Evolutionary conservation across 2,113 vertebrate genomes (phyloP), one percentile per base, ranked within the genome.

Genomic region (Phoenicopterus ruber): DNA sequence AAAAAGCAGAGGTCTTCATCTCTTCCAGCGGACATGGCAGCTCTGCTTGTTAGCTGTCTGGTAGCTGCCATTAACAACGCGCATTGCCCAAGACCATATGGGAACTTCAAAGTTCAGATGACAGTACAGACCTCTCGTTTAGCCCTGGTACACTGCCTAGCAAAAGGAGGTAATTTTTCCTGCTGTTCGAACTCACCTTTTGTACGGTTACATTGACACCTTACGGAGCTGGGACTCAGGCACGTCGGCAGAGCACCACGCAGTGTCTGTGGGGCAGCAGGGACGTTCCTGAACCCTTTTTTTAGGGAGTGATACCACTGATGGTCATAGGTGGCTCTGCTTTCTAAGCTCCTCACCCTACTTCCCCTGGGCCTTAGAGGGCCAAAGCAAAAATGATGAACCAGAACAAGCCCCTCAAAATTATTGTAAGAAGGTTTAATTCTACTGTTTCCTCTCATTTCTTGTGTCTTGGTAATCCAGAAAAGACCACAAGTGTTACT

Each of bases 231-330:
- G 18, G 31, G 32, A 7, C 61, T 70, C n/a, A 12, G 17, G 29
- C 12, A 17, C 13, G 47, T 34, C 42, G 34, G 21, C 12, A 54
- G 44, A 80, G 17, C 13, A 34, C 7, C 17, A 9, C 2, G 0
- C 19, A 40, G 3, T 34, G 20, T 42, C 24, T 20, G 4, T 7
- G 26, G 8, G 11, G 4, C 12, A 76, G 6, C 7, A 79, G 11
- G 28, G 17, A 72, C 22, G 22, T 57, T 89, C 57, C 3, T 31
- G 28, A 89, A 78, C 31, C 2, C 4, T 17, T 25, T 55, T 36
- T 81, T 76, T 13, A 46, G 4, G 28, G 16, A 65, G 7, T 21
- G 20, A 25, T 26, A 50, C 3, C 10, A 34, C 38, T 58, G 13
- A 19, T 62, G 11, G 6, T 10, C 5, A 2, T 29, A 74, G 54